Evolutionary conservation across 2,113 vertebrate genomes (phyloP), one percentile per base, ranked within the genome.

Genomic region (Sapajus apella): DNA sequence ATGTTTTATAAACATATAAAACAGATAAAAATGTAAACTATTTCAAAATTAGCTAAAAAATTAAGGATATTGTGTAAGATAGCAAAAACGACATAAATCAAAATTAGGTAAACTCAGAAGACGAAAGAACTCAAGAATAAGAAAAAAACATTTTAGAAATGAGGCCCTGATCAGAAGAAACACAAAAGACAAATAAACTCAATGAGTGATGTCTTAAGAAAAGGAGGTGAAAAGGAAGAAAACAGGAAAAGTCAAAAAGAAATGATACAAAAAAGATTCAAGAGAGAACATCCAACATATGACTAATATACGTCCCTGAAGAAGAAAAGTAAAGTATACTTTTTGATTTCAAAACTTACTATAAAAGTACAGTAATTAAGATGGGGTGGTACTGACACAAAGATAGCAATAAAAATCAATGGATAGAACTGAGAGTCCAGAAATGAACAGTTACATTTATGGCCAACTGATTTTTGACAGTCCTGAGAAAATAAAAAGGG

Each of bases 401-500:
- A 89, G 43, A 64, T 27, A 79, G 72, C 80, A 72, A 50, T 37
- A 66, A 3, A 81, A 45, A 45, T 56, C 40, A 79, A 50, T 35
- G 30, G 77, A 76, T 20, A 84, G 27, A 87, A 84, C 3, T 76
- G 40, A 89, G 25, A 70, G 52, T 89, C 9, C 7, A 50, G 25
- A 96, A 93, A 77, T 83, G 43, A 92, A 93, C 61, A 66, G 66
- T 55, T 40, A 66, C 66, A 75, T 56, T 75, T 90, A 88, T 25
- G 56, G 45, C 75, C 32, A 73, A 43, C 6, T 87, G 13, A 85
- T 32, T 94, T 87, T 66, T 90, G 43, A 83, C 25, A 73, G 20
- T 87, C 23, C 47, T 30, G 55, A 83, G 76, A 76, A 88, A 52
- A 72, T 23, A 76, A 93, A 84, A 79, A 61, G n/a, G 43, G 35